A percentile compares a stretch with the other conserved stretches of the same genome.
Conservation (phyloP, 2,113 vertebrate genomes). For the Sturnira hondurensis region DNA sequence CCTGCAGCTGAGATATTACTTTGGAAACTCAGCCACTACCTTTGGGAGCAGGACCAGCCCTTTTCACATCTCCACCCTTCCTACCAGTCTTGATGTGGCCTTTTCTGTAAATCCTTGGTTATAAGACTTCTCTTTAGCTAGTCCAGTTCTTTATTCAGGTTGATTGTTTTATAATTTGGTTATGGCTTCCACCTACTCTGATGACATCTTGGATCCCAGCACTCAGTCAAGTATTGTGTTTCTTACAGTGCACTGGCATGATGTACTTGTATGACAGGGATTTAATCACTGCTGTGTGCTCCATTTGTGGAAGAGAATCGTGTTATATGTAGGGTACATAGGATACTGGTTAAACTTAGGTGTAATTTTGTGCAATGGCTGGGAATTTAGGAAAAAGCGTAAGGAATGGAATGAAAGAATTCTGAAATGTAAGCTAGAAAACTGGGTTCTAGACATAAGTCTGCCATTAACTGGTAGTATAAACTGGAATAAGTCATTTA, state of each 20-base stretch:
- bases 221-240: neutral
- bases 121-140: neutral
- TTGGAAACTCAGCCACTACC: neutral
- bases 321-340: neutral
- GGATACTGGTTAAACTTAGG: neutral
- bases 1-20: neutral
- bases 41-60: neutral
- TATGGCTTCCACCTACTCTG: neutral
- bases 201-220: neutral
- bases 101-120: neutral
- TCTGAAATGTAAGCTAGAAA: neutral
- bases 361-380: neutral
- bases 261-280: neutral
- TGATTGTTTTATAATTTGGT: neutral
- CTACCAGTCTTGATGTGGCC: neutral
- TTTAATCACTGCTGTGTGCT: neutral
- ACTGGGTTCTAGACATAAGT: neutral
- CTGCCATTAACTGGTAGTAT: neutral
- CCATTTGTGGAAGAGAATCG: neutral
- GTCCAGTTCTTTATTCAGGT: neutral
- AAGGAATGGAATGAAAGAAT: constrained; percentile 29
- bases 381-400: neutral
- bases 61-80: neutral
- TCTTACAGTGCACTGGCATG: neutral
- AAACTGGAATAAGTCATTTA: neutral